Percentiles rank a stretch among this genome's conserved stretches.
These are phyloP conservation scores for Aphidius colemani DNA, from an alignment of 2,888 invertebrate species.

Conservation along the genomic window DNA sequence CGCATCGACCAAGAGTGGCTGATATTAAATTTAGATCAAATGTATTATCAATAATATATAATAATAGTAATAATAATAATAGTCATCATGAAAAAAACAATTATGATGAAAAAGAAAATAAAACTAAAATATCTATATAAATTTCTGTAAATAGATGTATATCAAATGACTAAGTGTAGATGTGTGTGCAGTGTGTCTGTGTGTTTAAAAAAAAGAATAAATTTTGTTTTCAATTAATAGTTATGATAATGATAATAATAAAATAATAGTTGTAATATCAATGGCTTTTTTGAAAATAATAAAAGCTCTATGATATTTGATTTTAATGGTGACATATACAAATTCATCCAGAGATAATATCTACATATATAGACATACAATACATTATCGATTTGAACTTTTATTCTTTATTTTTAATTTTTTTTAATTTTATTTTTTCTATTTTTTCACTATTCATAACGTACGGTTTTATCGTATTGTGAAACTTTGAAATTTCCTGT, in stretches of 20 bases:
- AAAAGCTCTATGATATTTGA: no score
- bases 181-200: slow-evolving; percentile 3
- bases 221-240: background rate
- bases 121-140: background rate
- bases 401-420: no score
- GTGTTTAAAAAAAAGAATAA: background rate
- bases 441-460: no score
- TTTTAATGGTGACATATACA: no score
- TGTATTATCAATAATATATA: background rate
- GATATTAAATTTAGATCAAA: slow-evolving; percentile 1
- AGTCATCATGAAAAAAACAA: background rate
- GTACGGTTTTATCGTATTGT: no score
- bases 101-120: background rate
- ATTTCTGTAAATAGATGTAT: slow-evolving; percentile 37
- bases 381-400: no score
- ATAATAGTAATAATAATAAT: background rate
- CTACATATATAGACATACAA: no score
- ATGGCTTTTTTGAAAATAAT: no score
- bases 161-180: slow-evolving; percentile 25
- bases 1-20: background rate
- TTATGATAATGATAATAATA: background rate
- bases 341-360: no score
- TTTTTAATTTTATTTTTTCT: no score
- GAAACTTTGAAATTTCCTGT: no score
- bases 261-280: slow-evolving; percentile 1